These are phyloP conservation scores for Saxidomus purpurata DNA, from an alignment of 1,140 invertebrate species.

Conservation along the genomic window DNA sequence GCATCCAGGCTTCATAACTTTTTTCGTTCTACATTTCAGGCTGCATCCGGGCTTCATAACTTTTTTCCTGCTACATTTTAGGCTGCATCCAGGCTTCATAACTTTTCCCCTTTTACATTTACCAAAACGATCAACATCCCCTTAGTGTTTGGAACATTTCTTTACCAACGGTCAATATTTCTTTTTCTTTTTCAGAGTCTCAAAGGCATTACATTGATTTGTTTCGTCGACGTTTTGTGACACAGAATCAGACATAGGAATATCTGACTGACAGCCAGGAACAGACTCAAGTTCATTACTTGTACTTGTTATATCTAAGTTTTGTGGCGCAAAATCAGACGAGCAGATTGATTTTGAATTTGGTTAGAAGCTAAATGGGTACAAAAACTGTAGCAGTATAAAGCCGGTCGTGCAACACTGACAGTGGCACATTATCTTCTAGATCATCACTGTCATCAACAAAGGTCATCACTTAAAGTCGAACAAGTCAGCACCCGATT, in stretches of 20 bases:
- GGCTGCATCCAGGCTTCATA: constrained; percentile 9
- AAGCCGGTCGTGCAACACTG: background rate
- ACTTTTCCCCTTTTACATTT: background rate
- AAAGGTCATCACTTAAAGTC: too few species aligned
- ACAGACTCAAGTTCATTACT: background rate
- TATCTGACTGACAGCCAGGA: background rate
- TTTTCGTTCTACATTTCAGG: too few species aligned
- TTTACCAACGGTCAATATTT: background rate
- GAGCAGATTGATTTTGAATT: background rate
- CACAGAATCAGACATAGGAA: background rate
- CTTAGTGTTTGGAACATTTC: constrained; percentile 14
- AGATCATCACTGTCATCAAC: background rate
- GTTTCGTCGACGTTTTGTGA: background rate
- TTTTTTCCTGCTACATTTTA: constrained; percentile 1
- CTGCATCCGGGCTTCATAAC: too few species aligned
- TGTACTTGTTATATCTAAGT: background rate
- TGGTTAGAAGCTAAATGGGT: too few species aligned
- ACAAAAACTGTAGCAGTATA: too few species aligned
- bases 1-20: too few species aligned
- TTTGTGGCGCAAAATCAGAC: background rate
- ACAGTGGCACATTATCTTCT: background rate
- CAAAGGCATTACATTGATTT: background rate
- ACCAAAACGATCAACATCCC: background rate
- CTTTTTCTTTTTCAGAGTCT: background rate
- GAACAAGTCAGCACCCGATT: too few species aligned